phyloP scores from a whole-genome alignment of 2,113 vertebrate species.

The Cathartes aura region DNA sequence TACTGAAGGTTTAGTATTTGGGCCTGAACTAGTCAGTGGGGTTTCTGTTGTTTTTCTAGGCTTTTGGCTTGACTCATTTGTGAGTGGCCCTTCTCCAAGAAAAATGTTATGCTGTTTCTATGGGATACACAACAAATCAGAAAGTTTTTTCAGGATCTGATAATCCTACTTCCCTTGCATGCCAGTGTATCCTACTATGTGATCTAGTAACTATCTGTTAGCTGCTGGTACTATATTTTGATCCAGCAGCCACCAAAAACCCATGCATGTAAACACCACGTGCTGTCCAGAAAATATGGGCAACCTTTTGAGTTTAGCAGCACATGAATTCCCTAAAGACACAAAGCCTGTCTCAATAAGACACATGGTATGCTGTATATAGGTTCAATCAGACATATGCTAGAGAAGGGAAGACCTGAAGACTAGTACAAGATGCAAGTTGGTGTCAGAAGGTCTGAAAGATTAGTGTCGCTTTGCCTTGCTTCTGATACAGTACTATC shows the following conservation, averaged over 20 bases:
- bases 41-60: slow-evolving; percentile 10
- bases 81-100: not conserved
- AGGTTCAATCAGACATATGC: not conserved
- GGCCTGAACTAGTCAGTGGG: not conserved
- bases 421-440: not conserved
- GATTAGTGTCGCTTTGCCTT: not conserved
- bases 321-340: not conserved
- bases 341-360: not conserved
- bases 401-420: not conserved
- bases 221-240: not conserved
- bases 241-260: not conserved
- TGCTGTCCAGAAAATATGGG: not conserved
- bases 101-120: slow-evolving; percentile 58
- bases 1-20: not conserved
- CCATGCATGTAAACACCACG: not conserved
- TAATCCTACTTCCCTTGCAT: not conserved
- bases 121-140: slow-evolving; percentile 29
- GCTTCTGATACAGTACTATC: not conserved
- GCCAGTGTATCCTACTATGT: not conserved
- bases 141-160: slow-evolving; percentile 14
- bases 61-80: slow-evolving; percentile 5
- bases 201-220: not conserved
- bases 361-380: not conserved
- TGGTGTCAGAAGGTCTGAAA: not conserved
- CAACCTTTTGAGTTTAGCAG: not conserved